Evolutionary conservation across 2,888 invertebrate species (phyloP), one percentile per base, ranked within the genome.

Genomic region (Escarpia spicata): DNA sequence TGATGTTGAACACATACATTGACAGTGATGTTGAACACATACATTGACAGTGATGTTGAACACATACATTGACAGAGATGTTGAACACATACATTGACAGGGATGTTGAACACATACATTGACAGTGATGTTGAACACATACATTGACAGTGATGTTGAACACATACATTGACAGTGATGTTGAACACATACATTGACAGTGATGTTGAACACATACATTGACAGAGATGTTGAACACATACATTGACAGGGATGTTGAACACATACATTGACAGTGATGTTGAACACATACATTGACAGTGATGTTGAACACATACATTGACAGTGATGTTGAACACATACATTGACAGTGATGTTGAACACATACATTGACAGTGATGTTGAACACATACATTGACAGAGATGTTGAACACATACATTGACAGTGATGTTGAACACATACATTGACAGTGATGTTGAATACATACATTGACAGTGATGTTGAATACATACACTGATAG

Each of bases 401-500:
- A 26, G 19, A 19, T 43, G 43, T 31, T 12, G 15, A 52, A 2
- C 1, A 52, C 12, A 93, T 37, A 37, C 37, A 37, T 37, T 37
- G 37, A 37, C 37, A 91, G 91, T 43, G 19, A 19, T 43, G 43
- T 31, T 12, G 15, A 52, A 2, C 1, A 52, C 12, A 93, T 94
- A 93, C 37, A 37, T 37, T 37, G 37, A 37, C 1, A 1, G 37
- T 37, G 37, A 37, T 37, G 1, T 37, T 37, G 37, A 37, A 37
- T 1, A 37, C 37, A 37, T 93, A 96, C 96, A 94, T 94, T 92
- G 60, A 96, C 96, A 91, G 91, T 43, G 31, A 19, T 43, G 43
- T 26, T 12, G 15, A 52, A 2, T 1, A 52, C 12, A 93, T 94
- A 93, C 37, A 37, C 1, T 37, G 37, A 37, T 1, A 37, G 37